Evolutionary conservation across 2,888 invertebrate species (phyloP).

Genomic region (Tineola bisselliella): DNA sequence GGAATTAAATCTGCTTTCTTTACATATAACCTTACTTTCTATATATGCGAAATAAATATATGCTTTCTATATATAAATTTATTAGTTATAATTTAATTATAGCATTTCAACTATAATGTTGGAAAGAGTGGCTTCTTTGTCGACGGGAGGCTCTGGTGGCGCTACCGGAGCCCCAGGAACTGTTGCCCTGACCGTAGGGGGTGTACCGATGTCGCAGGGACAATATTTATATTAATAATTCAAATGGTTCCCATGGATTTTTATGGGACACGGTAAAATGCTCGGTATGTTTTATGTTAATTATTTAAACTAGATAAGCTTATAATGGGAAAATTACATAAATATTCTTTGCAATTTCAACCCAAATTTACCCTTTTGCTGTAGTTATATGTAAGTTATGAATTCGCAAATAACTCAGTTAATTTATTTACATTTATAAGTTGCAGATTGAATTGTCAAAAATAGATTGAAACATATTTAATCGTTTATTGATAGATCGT

Average conservation of each 20-base stretch:
- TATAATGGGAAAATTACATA: too few relatives aligned
- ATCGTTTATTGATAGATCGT: conserved; percentile 1
- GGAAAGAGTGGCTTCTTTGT: background rate
- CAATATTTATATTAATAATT: background rate
- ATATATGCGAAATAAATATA: too few relatives aligned
- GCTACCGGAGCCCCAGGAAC: conserved; percentile 25
- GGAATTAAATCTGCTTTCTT: too few relatives aligned
- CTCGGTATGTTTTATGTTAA: background rate
- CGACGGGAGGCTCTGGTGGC: conserved; percentile 27
- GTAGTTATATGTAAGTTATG: too few relatives aligned
- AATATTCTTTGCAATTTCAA: too few relatives aligned
- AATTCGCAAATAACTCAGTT: too few relatives aligned
- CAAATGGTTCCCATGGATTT: conserved; percentile 1
- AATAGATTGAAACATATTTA: background rate
- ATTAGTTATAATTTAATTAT: background rate
- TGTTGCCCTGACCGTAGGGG: conserved; percentile 1
- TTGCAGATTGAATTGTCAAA: too few relatives aligned
- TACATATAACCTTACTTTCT: too few relatives aligned
- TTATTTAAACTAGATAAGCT: too few relatives aligned
- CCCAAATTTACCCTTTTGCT: background rate
- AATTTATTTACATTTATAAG: too few relatives aligned
- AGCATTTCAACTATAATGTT: background rate
- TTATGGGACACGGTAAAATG: background rate
- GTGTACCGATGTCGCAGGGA: background rate
- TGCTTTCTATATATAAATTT: too few relatives aligned